A percentile compares a stretch with the other conserved stretches of the same genome.
Evolutionary conservation across 92 coral and sea anemone genomes (phyloP).

Genomic region (Phymanthus crucifer): DNA sequence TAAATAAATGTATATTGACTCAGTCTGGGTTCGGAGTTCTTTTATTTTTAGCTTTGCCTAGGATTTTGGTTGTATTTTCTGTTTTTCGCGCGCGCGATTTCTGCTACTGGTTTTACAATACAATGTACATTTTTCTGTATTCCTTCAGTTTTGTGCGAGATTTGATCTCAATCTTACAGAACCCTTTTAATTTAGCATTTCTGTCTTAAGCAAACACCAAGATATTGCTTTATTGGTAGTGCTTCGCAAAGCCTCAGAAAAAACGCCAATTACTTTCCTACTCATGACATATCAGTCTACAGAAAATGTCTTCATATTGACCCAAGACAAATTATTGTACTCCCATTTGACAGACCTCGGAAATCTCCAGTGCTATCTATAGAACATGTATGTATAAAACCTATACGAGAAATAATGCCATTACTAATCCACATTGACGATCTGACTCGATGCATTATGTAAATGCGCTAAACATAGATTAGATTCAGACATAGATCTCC

Average conservation of each 20-base stretch:
- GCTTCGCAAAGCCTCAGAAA: not conserved
- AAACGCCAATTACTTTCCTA: not conserved
- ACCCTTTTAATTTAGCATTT: conserved; percentile 2
- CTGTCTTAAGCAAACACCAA: not conserved
- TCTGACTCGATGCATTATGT: not conserved
- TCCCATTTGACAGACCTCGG: not conserved
- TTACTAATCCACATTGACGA: not conserved
- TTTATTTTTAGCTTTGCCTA: not conserved
- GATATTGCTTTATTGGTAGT: not conserved
- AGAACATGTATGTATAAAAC: not conserved
- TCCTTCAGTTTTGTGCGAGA: not conserved
- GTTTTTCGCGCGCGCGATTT: too few species aligned
- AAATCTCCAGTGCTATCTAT: not conserved
- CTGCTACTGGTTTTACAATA: not conserved
- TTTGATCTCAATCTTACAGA: not conserved
- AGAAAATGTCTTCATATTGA: not conserved
- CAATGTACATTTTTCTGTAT: too few species aligned
- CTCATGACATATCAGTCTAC: not conserved
- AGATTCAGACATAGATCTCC: not conserved
- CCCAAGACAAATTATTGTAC: conserved; percentile 1
- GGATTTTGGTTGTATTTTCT: not conserved
- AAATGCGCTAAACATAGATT: not conserved
- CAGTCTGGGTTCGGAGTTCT: not conserved
- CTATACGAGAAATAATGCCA: not conserved
- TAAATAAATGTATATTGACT: conserved; percentile 4